These are phyloP conservation scores for Glyptemys insculpta DNA, from an alignment of 2,797 vertebrate genomes.

Conservation along the genomic window DNA sequence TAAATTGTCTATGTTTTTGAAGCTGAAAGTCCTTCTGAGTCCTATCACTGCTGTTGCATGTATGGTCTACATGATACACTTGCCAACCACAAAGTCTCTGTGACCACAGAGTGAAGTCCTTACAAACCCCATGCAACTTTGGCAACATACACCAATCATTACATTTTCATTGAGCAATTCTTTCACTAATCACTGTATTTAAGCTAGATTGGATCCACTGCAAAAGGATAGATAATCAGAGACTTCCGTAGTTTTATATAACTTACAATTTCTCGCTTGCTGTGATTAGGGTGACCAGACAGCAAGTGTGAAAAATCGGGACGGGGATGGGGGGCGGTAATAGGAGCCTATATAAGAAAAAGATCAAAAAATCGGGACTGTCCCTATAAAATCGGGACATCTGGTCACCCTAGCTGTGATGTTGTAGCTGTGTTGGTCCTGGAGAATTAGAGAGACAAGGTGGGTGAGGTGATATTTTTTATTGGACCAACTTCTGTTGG, in stretches of 20 bases:
- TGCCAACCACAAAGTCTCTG: too few relatives aligned
- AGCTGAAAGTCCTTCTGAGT: not conserved
- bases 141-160: accelerated
- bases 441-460: not conserved
- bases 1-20: too few relatives aligned
- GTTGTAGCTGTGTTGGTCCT: not conserved
- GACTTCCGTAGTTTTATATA: not conserved
- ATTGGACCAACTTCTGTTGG: not conserved
- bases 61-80: not conserved
- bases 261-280: not conserved
- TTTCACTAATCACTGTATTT: not conserved
- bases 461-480: not conserved
- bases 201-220: not conserved
- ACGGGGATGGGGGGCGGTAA: too few relatives aligned
- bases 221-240: not conserved
- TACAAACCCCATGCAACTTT: accelerated
- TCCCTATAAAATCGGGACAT: too few relatives aligned
- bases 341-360: too few relatives aligned
- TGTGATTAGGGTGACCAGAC: not conserved
- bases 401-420: not conserved
- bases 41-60: not conserved
- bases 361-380: too few relatives aligned
- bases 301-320: too few relatives aligned
- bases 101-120: too few relatives aligned
- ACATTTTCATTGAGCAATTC: not conserved